phyloP scores from a whole-genome alignment of 1,140 invertebrate genomes.

The Caenorhabditis elegans region WBcel235 BX284604.4:10873501-10874000 shows the following conservation, averaged over 20 bases:
- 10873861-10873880: background rate
- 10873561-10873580: background rate
- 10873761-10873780: slow-evolving; percentile 1
- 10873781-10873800: slow-evolving; percentile 20
- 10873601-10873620: no score
- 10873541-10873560: slow-evolving; percentile 26
- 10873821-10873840: background rate
- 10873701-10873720: background rate
- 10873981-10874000: no score
- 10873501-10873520: background rate
- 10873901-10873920: no score
- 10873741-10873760: slow-evolving; percentile 32
- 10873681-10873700: background rate
- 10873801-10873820: background rate
- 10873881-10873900: no score
- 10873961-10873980: no score
- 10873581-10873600: background rate
- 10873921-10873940: no score
- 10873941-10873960: no score
- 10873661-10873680: slow-evolving; percentile 8
- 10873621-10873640: no score
- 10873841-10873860: slow-evolving; percentile 11
- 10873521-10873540: background rate
- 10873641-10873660: background rate
- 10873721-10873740: background rate